Evolutionary conservation across 2,797 vertebrate genomes (phyloP), one percentile per base, ranked within the genome.

Genomic region (Oreochromis grahami): DNA sequence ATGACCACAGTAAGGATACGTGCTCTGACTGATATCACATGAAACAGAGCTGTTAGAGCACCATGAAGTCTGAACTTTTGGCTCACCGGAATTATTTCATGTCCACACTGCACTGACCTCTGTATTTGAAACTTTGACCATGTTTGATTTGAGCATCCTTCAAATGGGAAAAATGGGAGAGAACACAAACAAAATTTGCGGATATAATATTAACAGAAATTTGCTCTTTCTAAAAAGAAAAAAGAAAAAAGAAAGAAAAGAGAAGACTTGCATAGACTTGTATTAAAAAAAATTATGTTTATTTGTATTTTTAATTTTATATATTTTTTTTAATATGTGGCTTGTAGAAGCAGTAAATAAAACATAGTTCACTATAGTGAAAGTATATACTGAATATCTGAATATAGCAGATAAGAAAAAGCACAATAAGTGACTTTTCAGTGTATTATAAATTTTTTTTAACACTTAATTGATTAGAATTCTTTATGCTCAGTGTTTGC

Each of bases 241-340:
- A 21, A 63, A 63, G 19, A 36, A 63, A 41, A 38, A 41, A n/a
- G 9, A 63, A 36, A 63, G 29, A 34, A 36, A 63, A 36, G 1
- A 36, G 17, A 36, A 63, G 58, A 36, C 17, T 2, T 63, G 1
- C 10, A 63, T n/a, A 63, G 32, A 63, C 10, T 63, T 63, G n/a
- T n/a, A n/a, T n/a, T n/a, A 51, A n/a, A 50, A 51, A n/a, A 19
- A 19, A 8, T 5, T 5, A 60, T 60, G 10, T 63, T 63, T 36
- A 63, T 36, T 60, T 60, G 32, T 12, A 36, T 36, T 36, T 36
- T 60, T 60, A n/a, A 60, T 7, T n/a, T 36, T 12, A 36, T 7
- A 17, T 36, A 7, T 55, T 26, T 58, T 26, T 58, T 58, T 2
- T 0, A 0, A 60, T 11, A 60, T n/a, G 58, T 36, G 58, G 10